phyloP scores from a whole-genome alignment of 2,888 invertebrate genomes.

The Leptopilina myrica region DNA sequence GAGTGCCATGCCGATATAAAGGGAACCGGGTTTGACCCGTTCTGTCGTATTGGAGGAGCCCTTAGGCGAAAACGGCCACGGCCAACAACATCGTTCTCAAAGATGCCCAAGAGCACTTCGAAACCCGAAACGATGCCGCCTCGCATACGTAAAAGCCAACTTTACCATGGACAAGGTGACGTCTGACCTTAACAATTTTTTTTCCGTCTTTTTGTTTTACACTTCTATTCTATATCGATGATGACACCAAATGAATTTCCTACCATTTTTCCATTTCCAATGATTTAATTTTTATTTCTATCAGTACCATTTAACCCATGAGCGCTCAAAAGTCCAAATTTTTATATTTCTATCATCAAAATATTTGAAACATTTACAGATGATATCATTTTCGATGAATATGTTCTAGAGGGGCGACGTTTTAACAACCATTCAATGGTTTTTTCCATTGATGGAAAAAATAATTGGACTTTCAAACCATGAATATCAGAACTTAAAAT shows the following conservation, averaged over 20 bases:
- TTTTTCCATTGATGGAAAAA: too few relatives aligned
- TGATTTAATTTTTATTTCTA: not conserved
- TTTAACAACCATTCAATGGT: too few relatives aligned
- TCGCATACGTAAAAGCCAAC: slow-evolving; percentile 70
- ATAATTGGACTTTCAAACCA: too few relatives aligned
- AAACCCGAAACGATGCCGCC: slow-evolving; percentile 68
- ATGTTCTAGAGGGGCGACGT: too few relatives aligned
- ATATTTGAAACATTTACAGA: too few relatives aligned
- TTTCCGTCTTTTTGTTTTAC: not conserved
- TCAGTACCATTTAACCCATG: too few relatives aligned
- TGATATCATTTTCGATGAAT: too few relatives aligned
- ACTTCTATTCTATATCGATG: not conserved
- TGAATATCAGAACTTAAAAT: too few relatives aligned
- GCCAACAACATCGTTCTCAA: slow-evolving; percentile 74
- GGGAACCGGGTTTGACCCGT: slow-evolving; percentile 58
- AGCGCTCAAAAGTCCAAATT: too few relatives aligned
- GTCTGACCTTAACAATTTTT: slow-evolving; percentile 53
- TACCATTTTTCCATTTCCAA: not conserved
- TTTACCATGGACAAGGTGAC: slow-evolving; percentile 70
- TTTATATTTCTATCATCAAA: too few relatives aligned
- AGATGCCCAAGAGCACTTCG: slow-evolving; percentile 67
- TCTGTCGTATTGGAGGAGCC: slow-evolving; percentile 69
- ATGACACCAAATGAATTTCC: not conserved
- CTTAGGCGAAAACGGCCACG: slow-evolving; percentile 71
- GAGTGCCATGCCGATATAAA: slow-evolving; percentile 64